Conservation (phyloP, 1,140 invertebrate species). For the Diachasmimorpha longicaudata region DNA sequence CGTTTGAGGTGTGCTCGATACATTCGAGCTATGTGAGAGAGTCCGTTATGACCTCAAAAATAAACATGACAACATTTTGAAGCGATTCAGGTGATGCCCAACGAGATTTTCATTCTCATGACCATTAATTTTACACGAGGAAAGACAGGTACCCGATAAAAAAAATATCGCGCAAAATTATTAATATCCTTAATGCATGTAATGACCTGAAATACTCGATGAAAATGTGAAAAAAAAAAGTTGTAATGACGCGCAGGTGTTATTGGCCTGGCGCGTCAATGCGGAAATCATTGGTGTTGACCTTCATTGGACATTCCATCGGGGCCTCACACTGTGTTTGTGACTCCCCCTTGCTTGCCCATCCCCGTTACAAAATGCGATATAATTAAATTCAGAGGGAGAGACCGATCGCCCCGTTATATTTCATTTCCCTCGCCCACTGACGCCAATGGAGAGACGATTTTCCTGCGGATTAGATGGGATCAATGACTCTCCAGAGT, state of each 20-base stretch:
- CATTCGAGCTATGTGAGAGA: slow-evolving; percentile 13
- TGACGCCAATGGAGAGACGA: background rate
- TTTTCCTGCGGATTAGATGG: background rate
- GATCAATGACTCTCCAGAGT: no score
- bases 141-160: background rate
- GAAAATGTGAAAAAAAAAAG: background rate
- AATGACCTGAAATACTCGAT: background rate
- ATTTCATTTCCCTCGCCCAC: slow-evolving; percentile 6
- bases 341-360: background rate
- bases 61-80: slow-evolving; percentile 10
- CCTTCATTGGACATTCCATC: slow-evolving; percentile 20
- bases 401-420: background rate
- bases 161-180: background rate
- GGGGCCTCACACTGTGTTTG: background rate
- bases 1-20: slow-evolving; percentile 26
- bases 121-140: background rate
- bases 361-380: slow-evolving; percentile 14
- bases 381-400: slow-evolving; percentile 9
- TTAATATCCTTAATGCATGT: background rate
- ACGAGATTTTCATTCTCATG: background rate
- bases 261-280: slow-evolving; percentile 11
- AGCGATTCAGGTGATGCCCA: background rate
- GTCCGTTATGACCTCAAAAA: slow-evolving; percentile 34
- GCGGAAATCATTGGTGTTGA: slow-evolving; percentile 16
- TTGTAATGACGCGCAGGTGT: slow-evolving; percentile 3